Percentiles rank a stretch among this genome's conserved stretches.
phyloP scores from a whole-genome alignment of 2,888 invertebrate genomes.

The Sericinus montela region DNA sequence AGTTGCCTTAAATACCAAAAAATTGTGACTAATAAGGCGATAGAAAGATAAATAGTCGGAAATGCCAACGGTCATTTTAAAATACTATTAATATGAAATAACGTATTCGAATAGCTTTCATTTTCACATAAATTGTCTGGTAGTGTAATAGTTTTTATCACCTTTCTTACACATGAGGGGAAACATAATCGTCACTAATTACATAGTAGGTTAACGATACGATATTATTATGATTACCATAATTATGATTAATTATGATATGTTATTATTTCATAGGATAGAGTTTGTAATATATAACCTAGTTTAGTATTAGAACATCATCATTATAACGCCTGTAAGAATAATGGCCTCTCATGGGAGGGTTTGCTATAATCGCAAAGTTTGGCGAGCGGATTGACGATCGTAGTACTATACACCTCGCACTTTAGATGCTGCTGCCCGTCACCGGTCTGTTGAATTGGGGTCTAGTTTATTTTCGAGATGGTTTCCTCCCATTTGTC shows the following conservation, averaged over 20 bases:
- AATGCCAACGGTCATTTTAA: slow-evolving; percentile 33
- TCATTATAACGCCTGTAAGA: no score
- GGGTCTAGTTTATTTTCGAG: no score
- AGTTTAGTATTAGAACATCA: slow-evolving; percentile 13
- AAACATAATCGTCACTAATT: slow-evolving; percentile 47
- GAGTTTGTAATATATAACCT: slow-evolving; percentile 32
- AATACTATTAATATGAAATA: slow-evolving; percentile 43
- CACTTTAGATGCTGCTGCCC: no score
- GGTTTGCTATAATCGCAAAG: no score
- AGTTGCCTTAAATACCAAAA: slow-evolving; percentile 29
- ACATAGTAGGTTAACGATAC: slow-evolving; percentile 34
- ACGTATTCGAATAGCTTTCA: slow-evolving; percentile 46
- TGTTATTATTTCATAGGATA: slow-evolving; percentile 51
- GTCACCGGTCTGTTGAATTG: no score
- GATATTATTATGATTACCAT: no score
- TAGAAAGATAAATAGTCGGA: slow-evolving; percentile 41
- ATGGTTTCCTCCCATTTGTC: no score
- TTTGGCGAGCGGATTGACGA: no score
- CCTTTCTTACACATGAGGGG: slow-evolving; percentile 54
- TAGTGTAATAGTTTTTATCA: slow-evolving; percentile 56
- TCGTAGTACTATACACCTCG: no score
- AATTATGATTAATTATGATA: no score
- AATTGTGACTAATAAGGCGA: slow-evolving; percentile 39
- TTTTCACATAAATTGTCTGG: slow-evolving; percentile 24
- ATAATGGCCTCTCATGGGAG: no score